Conservation (phyloP, 2,888 invertebrate genomes). For the Tortricodes alternella region DNA sequence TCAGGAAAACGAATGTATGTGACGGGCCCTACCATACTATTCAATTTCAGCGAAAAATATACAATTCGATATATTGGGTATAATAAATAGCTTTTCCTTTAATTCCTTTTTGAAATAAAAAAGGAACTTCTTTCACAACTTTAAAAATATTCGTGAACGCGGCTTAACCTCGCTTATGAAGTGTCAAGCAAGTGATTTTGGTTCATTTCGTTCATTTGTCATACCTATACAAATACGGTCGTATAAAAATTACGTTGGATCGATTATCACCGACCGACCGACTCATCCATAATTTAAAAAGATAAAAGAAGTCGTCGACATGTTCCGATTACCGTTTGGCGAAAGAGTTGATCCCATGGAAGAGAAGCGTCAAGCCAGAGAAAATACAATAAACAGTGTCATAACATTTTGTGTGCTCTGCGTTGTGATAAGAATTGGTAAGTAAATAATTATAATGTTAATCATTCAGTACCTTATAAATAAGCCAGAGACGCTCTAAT, state of each 20-base stretch:
- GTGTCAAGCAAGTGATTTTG: background rate
- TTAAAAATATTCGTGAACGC: too few species aligned
- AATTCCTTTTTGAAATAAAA: too few species aligned
- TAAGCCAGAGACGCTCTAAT: background rate
- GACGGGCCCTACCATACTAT: too few species aligned
- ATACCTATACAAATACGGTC: background rate
- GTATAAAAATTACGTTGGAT: background rate
- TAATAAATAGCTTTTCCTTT: too few species aligned
- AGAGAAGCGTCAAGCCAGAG: slow-evolving; percentile 75
- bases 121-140: too few species aligned
- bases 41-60: too few species aligned
- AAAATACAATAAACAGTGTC: slow-evolving; percentile 74
- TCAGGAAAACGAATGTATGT: too few species aligned
- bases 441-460: slow-evolving; percentile 36
- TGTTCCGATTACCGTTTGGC: slow-evolving; percentile 76
- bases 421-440: slow-evolving; percentile 72
- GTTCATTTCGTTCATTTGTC: background rate
- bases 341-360: slow-evolving; percentile 76
- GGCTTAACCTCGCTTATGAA: too few species aligned
- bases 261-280: background rate
- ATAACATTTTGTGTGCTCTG: slow-evolving; percentile 74
- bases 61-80: too few species aligned
- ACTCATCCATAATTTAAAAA: background rate
- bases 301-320: slow-evolving; percentile 34
- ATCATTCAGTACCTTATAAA: background rate